phyloP scores from a whole-genome alignment of 2,113 vertebrate species.

The Megaceryle maxima region DNA sequence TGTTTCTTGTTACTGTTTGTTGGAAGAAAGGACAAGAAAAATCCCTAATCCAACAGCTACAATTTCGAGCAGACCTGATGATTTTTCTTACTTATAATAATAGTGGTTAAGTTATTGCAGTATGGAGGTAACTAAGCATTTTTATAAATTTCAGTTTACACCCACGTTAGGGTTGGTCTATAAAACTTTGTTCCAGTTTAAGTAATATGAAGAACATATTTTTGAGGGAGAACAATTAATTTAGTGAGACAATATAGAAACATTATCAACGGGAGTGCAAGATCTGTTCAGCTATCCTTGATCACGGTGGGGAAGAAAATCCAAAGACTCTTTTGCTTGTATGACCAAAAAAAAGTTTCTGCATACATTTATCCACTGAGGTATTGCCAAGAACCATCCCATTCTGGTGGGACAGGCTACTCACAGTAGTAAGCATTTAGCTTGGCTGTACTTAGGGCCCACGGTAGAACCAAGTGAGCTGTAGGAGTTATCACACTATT shows the following conservation, averaged over 20 bases:
- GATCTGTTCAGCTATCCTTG: not conserved
- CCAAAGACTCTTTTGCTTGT: not conserved
- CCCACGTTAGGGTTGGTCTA: not conserved
- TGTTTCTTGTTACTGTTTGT: not conserved
- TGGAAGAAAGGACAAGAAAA: not conserved
- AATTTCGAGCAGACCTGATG: not conserved
- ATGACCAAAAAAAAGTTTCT: not conserved
- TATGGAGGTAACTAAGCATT: not conserved
- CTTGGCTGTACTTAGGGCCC: not conserved
- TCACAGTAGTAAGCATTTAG: not conserved
- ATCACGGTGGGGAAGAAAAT: not conserved
- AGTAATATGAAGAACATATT: not conserved
- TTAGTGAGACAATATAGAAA: not conserved
- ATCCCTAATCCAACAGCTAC: not conserved
- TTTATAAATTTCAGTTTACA: not conserved
- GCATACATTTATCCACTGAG: not conserved
- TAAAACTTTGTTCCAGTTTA: not conserved
- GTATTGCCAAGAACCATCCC: not conserved
- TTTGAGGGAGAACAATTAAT: not conserved
- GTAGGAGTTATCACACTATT: not conserved
- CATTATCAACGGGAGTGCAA: not conserved
- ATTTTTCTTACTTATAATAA: not conserved
- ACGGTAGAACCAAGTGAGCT: not conserved
- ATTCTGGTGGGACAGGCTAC: not conserved
- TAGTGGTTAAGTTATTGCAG: not conserved